Evolutionary conservation across 1,140 invertebrate species (phyloP), one percentile per base, ranked within the genome.

Genomic region (Dendroctonus ponderosae): DNA sequence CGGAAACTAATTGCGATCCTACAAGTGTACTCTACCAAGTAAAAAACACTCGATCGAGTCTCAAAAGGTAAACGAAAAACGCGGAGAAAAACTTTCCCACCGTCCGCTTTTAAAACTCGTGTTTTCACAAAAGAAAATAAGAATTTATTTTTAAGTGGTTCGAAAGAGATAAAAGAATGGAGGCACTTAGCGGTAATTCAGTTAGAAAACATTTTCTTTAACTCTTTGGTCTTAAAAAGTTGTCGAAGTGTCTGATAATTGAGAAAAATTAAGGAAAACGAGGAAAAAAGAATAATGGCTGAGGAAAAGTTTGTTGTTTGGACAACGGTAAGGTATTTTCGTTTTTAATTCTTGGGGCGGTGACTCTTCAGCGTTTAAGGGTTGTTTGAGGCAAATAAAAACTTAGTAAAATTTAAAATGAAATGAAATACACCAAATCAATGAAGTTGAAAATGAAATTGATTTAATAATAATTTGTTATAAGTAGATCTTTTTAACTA

Each of bases 161-260:
- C 41, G 63, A 66, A 66, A 50, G 53, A 66, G 63, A 66, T 66
- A 66, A 66, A 66, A 66, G 63, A 66, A 66, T 66, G 63, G 54
- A 66, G 54, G 63, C 63, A 66, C 63, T 66, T 66, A 66, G 63
- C 53, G 63, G 63, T 66, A 66, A 66, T 66, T 66, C 63, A 59
- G 42, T 66, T 66, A 66, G 63, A 66, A 66, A 66, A 66, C 63
- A 66, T 66, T 66, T 66, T 66, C 63, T 66, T 66, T 66, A 66
- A 66, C 63, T 66, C 63, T 66, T 66, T 58, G 42, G 49, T 53
- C 50, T 56, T 56, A 56, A 56, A 64, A 56, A 56, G 51, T 54
- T 64, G 62, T 64, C 53, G 62, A 64, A 64, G 62, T 56, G 42
- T 56, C 62, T 12, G 42, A 56, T 64, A 64, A 64, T 56, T 64